These are phyloP conservation scores for Lasioglossum figueresi DNA, from an alignment of 2,888 invertebrate genomes.

Conservation along the genomic window DNA sequence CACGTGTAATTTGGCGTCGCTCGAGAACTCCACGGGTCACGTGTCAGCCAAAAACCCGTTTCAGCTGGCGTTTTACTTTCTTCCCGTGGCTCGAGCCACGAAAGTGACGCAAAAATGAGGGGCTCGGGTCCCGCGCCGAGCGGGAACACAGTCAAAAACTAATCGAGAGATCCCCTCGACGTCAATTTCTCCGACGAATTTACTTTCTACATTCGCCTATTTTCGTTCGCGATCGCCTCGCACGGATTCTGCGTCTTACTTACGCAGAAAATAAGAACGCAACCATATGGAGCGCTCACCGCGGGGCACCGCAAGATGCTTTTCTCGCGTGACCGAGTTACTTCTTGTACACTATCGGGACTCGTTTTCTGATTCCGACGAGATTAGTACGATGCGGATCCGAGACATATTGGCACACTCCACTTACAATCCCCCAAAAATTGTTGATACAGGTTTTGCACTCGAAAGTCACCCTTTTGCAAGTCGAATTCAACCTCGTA, in stretches of 20 bases:
- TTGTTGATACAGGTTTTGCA: no score
- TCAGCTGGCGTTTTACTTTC: slow-evolving; percentile 35
- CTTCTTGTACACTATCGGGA: background rate
- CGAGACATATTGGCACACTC: background rate
- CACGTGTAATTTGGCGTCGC: background rate
- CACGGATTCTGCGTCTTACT: slow-evolving; percentile 13
- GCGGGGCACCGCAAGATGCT: background rate
- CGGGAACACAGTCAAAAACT: slow-evolving; percentile 14
- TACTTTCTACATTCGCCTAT: slow-evolving; percentile 67
- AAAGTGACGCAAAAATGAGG: slow-evolving; percentile 42
- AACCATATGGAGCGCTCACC: background rate
- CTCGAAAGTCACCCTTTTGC: no score
- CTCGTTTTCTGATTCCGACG: background rate
- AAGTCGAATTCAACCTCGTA: no score
- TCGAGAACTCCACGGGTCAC: slow-evolving; percentile 2
- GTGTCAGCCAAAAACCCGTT: background rate
- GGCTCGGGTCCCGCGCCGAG: background rate
- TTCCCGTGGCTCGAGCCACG: slow-evolving; percentile 8
- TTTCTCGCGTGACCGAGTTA: slow-evolving; percentile 13
- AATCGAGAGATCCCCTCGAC: slow-evolving; percentile 13
- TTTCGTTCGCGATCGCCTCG: slow-evolving; percentile 47
- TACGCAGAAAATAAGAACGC: slow-evolving; percentile 30
- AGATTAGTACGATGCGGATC: background rate
- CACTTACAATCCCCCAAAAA: background rate
- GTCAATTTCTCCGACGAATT: slow-evolving; percentile 60